phyloP scores from a whole-genome alignment of 2,797 vertebrate genomes.

The Pyrocephalus nanus region DNA sequence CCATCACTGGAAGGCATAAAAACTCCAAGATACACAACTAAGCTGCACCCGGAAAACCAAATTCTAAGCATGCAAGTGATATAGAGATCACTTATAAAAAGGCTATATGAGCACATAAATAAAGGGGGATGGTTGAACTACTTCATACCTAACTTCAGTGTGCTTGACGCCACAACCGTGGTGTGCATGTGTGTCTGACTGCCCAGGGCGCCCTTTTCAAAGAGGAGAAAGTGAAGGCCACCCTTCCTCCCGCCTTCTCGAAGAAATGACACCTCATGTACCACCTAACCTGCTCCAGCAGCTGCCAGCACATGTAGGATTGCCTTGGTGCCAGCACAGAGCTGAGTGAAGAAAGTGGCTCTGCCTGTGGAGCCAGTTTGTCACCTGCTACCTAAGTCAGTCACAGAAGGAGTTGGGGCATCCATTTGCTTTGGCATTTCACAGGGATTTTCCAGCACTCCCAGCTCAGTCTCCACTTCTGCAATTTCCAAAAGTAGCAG shows the following conservation, averaged over 20 bases:
- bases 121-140: neutral
- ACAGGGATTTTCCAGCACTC: neutral
- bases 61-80: neutral
- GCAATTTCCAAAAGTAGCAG: neutral
- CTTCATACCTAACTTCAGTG: neutral
- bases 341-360: neutral
- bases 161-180: neutral
- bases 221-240: neutral
- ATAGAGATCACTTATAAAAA: neutral
- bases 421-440: neutral
- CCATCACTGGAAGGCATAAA: fast-evolving
- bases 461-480: neutral
- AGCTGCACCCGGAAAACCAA: neutral
- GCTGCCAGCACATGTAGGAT: neutral
- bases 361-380: neutral
- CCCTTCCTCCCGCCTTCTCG: neutral
- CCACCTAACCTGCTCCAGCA: neutral
- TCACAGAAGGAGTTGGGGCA: fast-evolving
- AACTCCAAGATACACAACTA: neutral
- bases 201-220: fast-evolving
- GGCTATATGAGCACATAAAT: neutral
- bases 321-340: neutral
- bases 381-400: neutral
- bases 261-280: fast-evolving
- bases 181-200: neutral